phyloP scores from a whole-genome alignment of 2,797 vertebrate genomes.

The Numenius phaeopus region DNA sequence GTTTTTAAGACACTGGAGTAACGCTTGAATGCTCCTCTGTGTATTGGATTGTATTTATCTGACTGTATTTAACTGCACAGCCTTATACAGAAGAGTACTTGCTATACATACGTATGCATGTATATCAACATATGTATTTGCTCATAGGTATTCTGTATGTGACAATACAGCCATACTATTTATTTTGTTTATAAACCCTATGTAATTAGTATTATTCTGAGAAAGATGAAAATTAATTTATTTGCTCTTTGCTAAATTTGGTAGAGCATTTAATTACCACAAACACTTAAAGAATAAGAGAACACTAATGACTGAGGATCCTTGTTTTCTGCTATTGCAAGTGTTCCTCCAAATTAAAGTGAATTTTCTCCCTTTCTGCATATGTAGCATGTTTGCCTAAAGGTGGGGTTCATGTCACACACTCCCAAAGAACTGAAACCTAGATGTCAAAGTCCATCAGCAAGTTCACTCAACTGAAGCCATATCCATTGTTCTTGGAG shows the following conservation, averaged over 20 bases:
- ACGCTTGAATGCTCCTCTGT: background rate
- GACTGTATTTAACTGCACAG: conserved; percentile 14
- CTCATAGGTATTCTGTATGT: background rate
- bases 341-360: background rate
- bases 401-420: background rate
- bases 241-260: background rate
- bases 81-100: background rate
- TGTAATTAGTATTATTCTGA: background rate
- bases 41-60: conserved; percentile 22
- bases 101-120: background rate
- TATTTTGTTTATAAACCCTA: background rate
- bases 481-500: background rate
- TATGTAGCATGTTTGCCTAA: background rate
- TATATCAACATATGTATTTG: background rate
- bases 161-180: background rate
- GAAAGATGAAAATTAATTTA: background rate
- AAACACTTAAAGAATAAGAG: background rate
- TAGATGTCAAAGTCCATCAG: background rate
- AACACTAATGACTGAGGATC: background rate
- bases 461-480: background rate
- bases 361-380: background rate
- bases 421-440: background rate
- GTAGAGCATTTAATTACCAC: background rate
- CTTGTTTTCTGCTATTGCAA: background rate
- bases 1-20: conserved; percentile 12